Base-by-base conservation (phyloP, 2,888 invertebrate species). In the Drosophila fulvimacula region DNA sequence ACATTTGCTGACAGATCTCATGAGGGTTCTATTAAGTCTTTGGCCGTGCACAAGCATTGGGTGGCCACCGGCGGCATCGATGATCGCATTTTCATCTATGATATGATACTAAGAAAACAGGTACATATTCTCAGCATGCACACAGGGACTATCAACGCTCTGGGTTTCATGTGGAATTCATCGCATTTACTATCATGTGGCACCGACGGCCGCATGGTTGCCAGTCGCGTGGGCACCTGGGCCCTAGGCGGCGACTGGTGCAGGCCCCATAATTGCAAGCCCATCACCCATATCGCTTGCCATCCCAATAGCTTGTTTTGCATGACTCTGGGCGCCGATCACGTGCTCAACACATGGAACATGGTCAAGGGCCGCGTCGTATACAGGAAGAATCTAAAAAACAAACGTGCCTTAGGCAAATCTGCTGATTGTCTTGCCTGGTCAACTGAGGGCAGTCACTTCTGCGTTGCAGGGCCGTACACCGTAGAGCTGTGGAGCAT, bases 221-320 rank as follows among this genome's bases (percentile, higher is more conserved):
- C 98, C 11, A 96, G 96, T 76, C 94, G 97, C 80, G 95, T 96
- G 41, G 96, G 96, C 7, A 97, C 95, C 83, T 98, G 98, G 98
- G 95, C 96, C 90, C 93, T 96, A 65, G 96, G 98, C 88, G 97
- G 97, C 86, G 93, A 95, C 51, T 97, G 96, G 96, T 94, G 94
- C 49, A 95, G 95, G 83, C 96, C 98, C 10, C 98, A 99, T 92
- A 96, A 95, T 93, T 97, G 96, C 59, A 93, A 93, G 75, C 94
- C 95, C 5, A 94, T 98, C 0, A 95, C 95, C 65, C 94, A 95
- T 74, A 93, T 98, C 59, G 95, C 96, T 55, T 94, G 98, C 52
- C 98, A 99, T 93, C 97, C 98, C 2, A 95, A 96, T 82, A 98
- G 98, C 15, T 98, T 98, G 93, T 89, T 98, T 76, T 97, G 97